Conservation (phyloP, 2,888 invertebrate species). For the Thymelicus lineola region DNA sequence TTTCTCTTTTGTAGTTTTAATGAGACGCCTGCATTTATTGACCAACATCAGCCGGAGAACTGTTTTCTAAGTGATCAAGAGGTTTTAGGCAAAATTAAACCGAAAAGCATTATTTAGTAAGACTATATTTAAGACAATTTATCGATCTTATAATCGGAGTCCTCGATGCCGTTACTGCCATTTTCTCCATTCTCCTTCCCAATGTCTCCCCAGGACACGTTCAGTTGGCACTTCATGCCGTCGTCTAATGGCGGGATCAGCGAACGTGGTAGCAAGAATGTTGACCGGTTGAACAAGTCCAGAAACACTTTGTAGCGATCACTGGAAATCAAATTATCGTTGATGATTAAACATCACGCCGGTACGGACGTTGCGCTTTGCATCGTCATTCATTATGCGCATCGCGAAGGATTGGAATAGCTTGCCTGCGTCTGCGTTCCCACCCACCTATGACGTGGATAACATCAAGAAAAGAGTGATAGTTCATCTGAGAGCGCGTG, state of each 20-base stretch:
- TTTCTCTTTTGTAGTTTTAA: too few species aligned
- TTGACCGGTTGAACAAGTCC: slow-evolving; percentile 98
- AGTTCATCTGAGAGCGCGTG: too few species aligned
- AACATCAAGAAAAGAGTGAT: too few species aligned
- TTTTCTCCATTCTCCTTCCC: slow-evolving; percentile 49
- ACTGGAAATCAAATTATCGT: slow-evolving; percentile 77
- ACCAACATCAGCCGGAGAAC: too few species aligned
- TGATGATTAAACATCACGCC: too few species aligned
- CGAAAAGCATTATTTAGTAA: neutral
- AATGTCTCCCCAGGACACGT: slow-evolving; percentile 81
- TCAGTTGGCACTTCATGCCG: slow-evolving; percentile 91
- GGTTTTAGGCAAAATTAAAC: neutral
- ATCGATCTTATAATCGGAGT: slow-evolving; percentile 4
- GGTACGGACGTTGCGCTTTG: too few species aligned
- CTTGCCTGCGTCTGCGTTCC: too few species aligned
- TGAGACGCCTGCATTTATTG: too few species aligned
- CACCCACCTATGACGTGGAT: too few species aligned
- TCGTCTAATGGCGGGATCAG: slow-evolving; percentile 95
- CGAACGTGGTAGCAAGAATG: slow-evolving; percentile 96
- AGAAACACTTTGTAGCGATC: slow-evolving; percentile 99
- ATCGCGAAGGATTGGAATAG: too few species aligned
- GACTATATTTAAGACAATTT: neutral
- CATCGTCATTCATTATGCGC: too few species aligned
- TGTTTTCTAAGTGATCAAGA: too few species aligned
- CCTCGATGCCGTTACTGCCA: neutral